Base-by-base conservation (phyloP, 2,888 invertebrate genomes). In the Trichogramma evanescens region DNA sequence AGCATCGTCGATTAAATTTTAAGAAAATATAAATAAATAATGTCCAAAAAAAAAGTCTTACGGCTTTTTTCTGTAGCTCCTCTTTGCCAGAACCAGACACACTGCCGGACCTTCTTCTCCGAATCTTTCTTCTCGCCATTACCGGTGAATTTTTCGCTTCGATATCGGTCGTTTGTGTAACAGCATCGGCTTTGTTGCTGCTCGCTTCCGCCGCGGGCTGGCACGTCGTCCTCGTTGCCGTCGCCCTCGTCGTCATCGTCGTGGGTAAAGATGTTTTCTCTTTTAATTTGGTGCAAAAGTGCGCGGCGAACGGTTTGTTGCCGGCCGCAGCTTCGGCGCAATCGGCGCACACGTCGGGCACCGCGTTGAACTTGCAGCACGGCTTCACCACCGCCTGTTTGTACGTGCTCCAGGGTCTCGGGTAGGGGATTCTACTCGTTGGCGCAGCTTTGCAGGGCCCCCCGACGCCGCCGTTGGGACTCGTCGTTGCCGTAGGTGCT, bases 131-230 rank as follows among this genome's bases (percentile, higher is more conserved):
- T 48, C 63, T 67, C 38, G 64, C 56, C 6, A 64, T 55, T 40
- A 65, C 60, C 7, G 70, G 66, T 26, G 70, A 68, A 1, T 69
- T 68, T 13, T 66, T 66, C 4, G 71, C 70, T 54, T 73, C 72
- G 50, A 72, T 65, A 40, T 74, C 74, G 9, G 71, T 72, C 6
- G 84, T 83, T 69, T 83, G 84, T 53, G 82, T 82, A 4, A 81
- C 79, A 0, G 79, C 83, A 65, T 83, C 83, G 26, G 26, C 26
- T 26, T 26, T 26, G 26, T 3, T 26, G 64, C 76, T 80, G 57
- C 77, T 77, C 4, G 66, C 63, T 2, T 65, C 62, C 39, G 9
- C 13, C 4, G 48, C 10, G 7, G 6, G 26, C 26, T 26, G 26
- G 26, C 26, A 26, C 26, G 26, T 26, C 26, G 26, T 26, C 26